Base-by-base conservation (phyloP, 2,888 invertebrate species). In the Amorpha juglandis region DNA sequence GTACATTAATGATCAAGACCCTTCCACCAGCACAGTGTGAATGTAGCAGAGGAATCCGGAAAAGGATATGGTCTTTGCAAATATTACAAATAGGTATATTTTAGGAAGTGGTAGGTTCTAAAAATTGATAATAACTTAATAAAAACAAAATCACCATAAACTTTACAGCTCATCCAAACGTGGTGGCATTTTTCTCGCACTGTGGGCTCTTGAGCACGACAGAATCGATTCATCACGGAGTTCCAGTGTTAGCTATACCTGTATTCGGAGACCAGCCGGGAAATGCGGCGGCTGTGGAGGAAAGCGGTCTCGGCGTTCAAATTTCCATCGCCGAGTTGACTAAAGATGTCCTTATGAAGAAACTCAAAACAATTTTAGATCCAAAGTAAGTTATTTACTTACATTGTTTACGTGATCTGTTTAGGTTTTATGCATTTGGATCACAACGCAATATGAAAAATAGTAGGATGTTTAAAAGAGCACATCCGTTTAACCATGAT, bases 171-270 rank as follows among this genome's bases (percentile, higher is more conserved):
- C 84, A 84, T 69, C 82, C 84, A 3, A 83, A 84, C 7, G 78
- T 80, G 0, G 74, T 93, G 66, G 94, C 92, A 0, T 95, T 95
- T 74, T 94, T 94, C 68, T 91, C 94, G 0, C 95, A 95, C 74
- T 94, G 94, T 53, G 95, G 95, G 0, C 83, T 94, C 69, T 80
- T 95, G 68, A 93, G 95, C 8, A 90, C 92, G 1, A 94, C 93
- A 3, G 95, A 95, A 76, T 94, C 94, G 0, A 91, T 95, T 2
- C 85, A 94, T 69, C 90, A 94, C 69, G 95, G 94, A 35, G 94
- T 94, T 7, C 95, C 95, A 14, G 87, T 94, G 67, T 73, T 95
- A 1, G 92, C 92, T n/a, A 94, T 95, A 90, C 95, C 95, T 4
- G 87, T 95, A 68, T 94, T 93, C 69, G 95, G 94, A 52, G 95